Percentiles rank a stretch among this genome's conserved stretches.
phyloP scores from a whole-genome alignment of 2,888 invertebrate species.

The Cantharis rufa region DNA sequence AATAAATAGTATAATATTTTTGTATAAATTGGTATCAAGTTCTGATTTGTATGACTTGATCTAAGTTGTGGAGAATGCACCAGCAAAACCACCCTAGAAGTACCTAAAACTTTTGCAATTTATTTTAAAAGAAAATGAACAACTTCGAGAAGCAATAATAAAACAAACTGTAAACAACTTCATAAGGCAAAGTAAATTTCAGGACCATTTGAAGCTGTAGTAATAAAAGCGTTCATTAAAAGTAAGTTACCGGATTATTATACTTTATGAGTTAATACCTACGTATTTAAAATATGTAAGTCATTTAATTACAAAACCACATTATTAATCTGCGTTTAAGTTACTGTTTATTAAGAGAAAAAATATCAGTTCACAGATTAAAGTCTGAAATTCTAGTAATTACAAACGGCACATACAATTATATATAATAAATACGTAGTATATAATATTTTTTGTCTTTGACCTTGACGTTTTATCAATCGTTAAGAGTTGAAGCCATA shows the following conservation, averaged over 20 bases:
- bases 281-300: background rate
- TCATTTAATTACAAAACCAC: background rate
- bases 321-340: background rate
- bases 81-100: background rate
- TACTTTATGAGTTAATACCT: background rate
- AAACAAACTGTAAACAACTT: background rate
- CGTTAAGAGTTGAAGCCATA: no score
- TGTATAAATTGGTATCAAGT: background rate
- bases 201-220: background rate
- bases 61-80: background rate
- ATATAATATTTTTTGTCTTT: no score
- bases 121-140: background rate
- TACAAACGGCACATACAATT: background rate
- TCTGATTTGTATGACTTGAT: background rate
- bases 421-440: no score
- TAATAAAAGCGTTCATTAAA: background rate
- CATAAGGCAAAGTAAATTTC: background rate
- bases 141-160: background rate
- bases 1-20: background rate
- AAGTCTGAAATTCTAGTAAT: background rate
- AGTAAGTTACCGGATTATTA: background rate
- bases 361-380: background rate
- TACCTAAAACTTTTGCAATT: background rate
- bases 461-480: no score
- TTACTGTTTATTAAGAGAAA: background rate